Evolutionary conservation across 1,140 invertebrate species (phyloP).

Genomic region (Nasonia giraulti): DNA sequence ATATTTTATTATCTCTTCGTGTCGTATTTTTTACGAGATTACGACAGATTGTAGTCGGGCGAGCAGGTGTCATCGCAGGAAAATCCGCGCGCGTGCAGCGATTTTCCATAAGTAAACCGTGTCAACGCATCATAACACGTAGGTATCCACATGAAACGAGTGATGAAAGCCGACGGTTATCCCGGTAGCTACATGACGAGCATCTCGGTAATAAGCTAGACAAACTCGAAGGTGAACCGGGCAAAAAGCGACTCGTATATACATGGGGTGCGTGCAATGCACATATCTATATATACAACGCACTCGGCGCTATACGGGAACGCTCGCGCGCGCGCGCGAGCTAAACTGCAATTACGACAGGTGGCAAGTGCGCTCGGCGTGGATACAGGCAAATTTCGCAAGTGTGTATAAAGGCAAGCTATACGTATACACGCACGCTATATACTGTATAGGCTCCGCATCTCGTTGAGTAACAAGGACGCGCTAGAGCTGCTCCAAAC

Average conservation of each 20-base stretch:
- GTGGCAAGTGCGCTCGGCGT: conserved; percentile 44
- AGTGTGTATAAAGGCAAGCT: conserved; percentile 43
- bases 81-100: background rate
- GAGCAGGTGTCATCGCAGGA: background rate
- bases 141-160: background rate
- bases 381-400: conserved; percentile 54
- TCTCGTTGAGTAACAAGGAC: conserved; percentile 54
- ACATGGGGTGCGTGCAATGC: background rate
- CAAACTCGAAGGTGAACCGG: background rate
- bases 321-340: background rate
- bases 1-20: background rate
- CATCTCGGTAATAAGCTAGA: background rate
- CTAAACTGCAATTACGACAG: conserved; percentile 49
- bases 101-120: conserved; percentile 22
- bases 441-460: conserved; percentile 38
- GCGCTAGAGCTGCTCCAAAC: conserved; percentile 48
- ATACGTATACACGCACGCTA: background rate
- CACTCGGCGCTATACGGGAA: background rate
- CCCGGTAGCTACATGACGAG: background rate
- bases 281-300: background rate
- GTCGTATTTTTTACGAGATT: background rate
- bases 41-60: background rate
- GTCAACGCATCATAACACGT: background rate
- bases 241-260: background rate
- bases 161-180: background rate